Conservation (phyloP, 1,140 invertebrate genomes). For the Drosophila ambigua region DNA sequence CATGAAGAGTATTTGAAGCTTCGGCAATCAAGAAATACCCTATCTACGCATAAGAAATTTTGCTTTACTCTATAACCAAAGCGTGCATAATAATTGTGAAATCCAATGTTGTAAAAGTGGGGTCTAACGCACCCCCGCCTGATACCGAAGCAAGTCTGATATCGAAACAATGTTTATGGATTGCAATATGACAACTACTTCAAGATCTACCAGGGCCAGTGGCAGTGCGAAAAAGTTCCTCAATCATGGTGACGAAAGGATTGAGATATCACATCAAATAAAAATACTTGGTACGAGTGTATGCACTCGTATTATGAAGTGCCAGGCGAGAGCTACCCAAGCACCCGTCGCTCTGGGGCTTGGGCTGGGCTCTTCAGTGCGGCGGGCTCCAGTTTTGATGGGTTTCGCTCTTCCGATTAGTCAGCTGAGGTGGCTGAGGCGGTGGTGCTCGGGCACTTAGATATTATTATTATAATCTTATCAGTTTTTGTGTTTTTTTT, state of each 20-base stretch:
- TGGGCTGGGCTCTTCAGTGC: no score
- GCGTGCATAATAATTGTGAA: conserved; percentile 18
- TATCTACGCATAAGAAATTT: no score
- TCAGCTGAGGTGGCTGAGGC: conserved; percentile 48
- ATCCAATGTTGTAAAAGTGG: conserved; percentile 25
- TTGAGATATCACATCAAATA: conserved; percentile 1
- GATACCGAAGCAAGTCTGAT: background rate
- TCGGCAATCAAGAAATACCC: no score
- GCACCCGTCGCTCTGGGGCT: no score
- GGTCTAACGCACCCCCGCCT: background rate
- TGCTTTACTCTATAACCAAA: background rate
- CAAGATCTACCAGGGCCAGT: background rate
- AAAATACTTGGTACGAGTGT: background rate
- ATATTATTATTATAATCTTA: conserved; percentile 51
- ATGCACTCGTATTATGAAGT: no score
- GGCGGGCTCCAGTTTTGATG: no score
- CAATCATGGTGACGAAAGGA: conserved; percentile 26
- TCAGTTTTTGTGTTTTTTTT: conserved; percentile 13
- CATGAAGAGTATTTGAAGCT: no score
- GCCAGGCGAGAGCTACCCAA: no score
- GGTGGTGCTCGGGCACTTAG: conserved; percentile 22
- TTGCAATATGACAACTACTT: background rate
- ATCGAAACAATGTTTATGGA: conserved; percentile 17
- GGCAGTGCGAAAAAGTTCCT: background rate
- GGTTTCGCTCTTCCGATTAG: conserved; percentile 20